phyloP scores from a whole-genome alignment of 2,888 invertebrate species.

The Tuta absoluta region DNA sequence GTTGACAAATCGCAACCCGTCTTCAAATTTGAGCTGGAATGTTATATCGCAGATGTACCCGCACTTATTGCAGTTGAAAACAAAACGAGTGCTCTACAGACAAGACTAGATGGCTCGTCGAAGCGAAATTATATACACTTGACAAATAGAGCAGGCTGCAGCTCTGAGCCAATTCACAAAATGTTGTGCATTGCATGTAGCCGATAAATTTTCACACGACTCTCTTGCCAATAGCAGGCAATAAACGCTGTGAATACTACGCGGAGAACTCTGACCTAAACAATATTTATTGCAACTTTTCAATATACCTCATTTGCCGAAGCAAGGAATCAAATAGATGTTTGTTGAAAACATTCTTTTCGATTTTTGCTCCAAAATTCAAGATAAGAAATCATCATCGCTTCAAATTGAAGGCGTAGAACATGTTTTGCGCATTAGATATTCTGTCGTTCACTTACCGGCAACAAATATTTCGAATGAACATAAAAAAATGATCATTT shows the following conservation, averaged over 20 bases:
- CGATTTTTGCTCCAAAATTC: slow-evolving; percentile 4
- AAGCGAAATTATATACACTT: slow-evolving; percentile 61
- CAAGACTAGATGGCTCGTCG: slow-evolving; percentile 42
- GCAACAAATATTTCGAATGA: slow-evolving; percentile 47
- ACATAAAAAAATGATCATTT: slow-evolving; percentile 55
- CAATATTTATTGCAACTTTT: slow-evolving; percentile 29
- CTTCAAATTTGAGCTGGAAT: slow-evolving; percentile 38
- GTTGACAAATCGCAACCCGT: slow-evolving; percentile 47
- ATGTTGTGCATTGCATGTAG: slow-evolving; percentile 55
- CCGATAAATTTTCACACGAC: slow-evolving; percentile 55
- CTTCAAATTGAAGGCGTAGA: not conserved
- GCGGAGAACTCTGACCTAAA: slow-evolving; percentile 42
- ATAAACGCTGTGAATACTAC: slow-evolving; percentile 50
- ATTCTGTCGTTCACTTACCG: slow-evolving; percentile 45
- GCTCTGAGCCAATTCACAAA: slow-evolving; percentile 57
- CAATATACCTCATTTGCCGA: not conserved
- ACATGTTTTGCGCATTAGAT: slow-evolving; percentile 15
- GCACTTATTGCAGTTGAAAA: slow-evolving; percentile 41
- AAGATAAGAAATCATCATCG: not conserved
- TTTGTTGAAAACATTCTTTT: not conserved
- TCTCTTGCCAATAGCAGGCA: slow-evolving; percentile 57
- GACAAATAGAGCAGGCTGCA: slow-evolving; percentile 58
- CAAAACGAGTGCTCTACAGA: slow-evolving; percentile 42
- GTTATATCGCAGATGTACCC: slow-evolving; percentile 34
- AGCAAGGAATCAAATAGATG: not conserved